Percentiles rank a stretch among this genome's conserved stretches.
Evolutionary conservation across 2,888 invertebrate genomes (phyloP).

Genomic region (Spisula subtruncata): DNA sequence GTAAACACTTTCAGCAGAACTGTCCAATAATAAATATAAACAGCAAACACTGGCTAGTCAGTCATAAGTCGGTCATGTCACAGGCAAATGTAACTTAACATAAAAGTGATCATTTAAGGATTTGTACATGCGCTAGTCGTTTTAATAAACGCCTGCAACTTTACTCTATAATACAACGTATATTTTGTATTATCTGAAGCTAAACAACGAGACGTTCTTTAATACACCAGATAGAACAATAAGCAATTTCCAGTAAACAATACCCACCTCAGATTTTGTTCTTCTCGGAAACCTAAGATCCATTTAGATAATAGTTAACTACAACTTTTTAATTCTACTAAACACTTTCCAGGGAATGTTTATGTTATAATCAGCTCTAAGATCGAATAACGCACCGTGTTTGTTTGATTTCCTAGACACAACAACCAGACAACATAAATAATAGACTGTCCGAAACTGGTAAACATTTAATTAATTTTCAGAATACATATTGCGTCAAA

Average conservation of each 20-base stretch:
- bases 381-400: neutral
- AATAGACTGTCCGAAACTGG: neutral
- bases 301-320: neutral
- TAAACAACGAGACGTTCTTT: neutral
- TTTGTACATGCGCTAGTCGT: too few relatives aligned
- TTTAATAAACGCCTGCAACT: neutral
- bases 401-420: neutral
- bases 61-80: too few relatives aligned
- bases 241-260: neutral
- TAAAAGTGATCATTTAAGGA: too few relatives aligned
- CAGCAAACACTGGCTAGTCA: too few relatives aligned
- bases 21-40: too few relatives aligned
- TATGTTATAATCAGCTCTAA: neutral
- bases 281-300: neutral
- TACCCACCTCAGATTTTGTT: neutral
- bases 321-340: neutral
- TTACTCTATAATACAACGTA: neutral
- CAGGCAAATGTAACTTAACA: too few relatives aligned
- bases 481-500: neutral
- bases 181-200: neutral
- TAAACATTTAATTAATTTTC: slow-evolving; percentile 5
- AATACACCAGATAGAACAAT: too few relatives aligned
- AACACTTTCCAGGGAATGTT: neutral
- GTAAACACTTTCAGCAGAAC: too few relatives aligned
- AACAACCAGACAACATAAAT: neutral